phyloP scores from a whole-genome alignment of 2,113 vertebrate genomes.

The Pedionomus torquatus region DNA sequence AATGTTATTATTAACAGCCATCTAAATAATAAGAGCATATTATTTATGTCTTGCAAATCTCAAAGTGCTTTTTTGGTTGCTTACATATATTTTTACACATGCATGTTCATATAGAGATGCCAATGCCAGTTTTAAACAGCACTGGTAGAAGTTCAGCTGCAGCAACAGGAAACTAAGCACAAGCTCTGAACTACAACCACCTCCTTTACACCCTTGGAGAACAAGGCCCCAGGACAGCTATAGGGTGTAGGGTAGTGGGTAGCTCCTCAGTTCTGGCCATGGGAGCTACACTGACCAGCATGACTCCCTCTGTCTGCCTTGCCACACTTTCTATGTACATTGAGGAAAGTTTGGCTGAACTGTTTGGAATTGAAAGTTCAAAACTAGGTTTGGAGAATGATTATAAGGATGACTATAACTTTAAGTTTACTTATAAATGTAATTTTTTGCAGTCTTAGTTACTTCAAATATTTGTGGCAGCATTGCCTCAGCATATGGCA shows the following conservation, averaged over 20 bases:
- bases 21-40: background rate
- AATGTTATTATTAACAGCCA: background rate
- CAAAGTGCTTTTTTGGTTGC: background rate
- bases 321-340: background rate
- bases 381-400: background rate
- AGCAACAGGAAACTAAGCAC: background rate
- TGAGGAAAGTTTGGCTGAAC: background rate
- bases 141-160: background rate
- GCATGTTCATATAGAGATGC: background rate
- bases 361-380: background rate
- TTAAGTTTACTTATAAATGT: background rate
- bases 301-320: background rate
- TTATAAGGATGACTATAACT: background rate
- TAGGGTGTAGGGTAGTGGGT: background rate
- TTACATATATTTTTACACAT: background rate
- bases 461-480: background rate
- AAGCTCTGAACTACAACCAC: background rate
- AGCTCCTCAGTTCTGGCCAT: background rate
- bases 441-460: background rate
- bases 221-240: background rate
- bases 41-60: background rate
- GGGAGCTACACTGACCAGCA: accelerated
- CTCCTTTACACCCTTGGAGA: background rate
- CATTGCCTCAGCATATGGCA: background rate
- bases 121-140: background rate